Evolutionary conservation across 1,140 invertebrate genomes (phyloP).

Genomic region (Cydia amplana): DNA sequence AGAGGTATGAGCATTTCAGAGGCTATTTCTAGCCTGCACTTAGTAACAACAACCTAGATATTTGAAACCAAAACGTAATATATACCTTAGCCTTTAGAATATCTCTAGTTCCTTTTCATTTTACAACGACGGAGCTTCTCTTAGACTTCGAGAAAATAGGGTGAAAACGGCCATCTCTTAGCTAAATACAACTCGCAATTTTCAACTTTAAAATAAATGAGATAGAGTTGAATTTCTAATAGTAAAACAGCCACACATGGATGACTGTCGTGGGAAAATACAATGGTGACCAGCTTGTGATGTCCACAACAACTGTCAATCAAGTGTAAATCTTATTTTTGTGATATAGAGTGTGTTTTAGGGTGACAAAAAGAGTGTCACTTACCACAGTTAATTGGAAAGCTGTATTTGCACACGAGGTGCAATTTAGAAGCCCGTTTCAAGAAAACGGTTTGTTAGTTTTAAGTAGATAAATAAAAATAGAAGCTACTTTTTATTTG

Average conservation of each 20-base stretch:
- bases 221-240: constrained; percentile 20
- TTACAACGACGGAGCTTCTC: constrained; percentile 47
- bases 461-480: constrained; percentile 5
- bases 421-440: constrained; percentile 53
- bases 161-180: constrained; percentile 51
- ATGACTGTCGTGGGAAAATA: constrained; percentile 70
- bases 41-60: background rate
- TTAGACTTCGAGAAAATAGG: constrained; percentile 59
- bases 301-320: constrained; percentile 35
- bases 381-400: constrained; percentile 63
- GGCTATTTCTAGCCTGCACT: background rate
- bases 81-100: background rate
- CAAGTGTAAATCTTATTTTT: constrained; percentile 45
- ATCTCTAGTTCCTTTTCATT: background rate
- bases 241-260: constrained; percentile 55
- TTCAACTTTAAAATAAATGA: constrained; percentile 40
- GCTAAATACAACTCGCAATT: constrained; percentile 31
- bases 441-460: background rate
- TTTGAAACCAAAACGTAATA: background rate
- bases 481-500: constrained; percentile 4
- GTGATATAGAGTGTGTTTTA: constrained; percentile 40
- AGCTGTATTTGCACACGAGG: constrained; percentile 59
- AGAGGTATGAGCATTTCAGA: background rate
- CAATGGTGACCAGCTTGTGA: constrained; percentile 55
- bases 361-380: constrained; percentile 18